Percentiles rank a stretch among this genome's conserved stretches.
These are phyloP conservation scores for Prostheceraeus crozeri DNA, from an alignment of 2,888 invertebrate species.

Conservation along the genomic window DNA sequence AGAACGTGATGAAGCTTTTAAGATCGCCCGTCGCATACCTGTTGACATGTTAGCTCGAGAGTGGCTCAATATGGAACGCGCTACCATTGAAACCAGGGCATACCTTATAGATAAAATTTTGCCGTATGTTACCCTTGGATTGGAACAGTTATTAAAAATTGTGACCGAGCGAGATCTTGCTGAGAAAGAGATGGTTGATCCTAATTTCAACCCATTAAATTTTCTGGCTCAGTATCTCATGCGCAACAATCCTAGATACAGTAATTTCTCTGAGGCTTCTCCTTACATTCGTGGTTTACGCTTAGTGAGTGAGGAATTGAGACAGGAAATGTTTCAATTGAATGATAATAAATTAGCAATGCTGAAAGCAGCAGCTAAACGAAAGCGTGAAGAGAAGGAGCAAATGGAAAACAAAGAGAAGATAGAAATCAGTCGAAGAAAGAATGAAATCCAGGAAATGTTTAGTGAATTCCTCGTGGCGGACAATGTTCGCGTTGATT, in stretches of 20 bases:
- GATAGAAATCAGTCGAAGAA: too few relatives aligned
- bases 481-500: not conserved
- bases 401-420: too few relatives aligned
- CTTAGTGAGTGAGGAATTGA: conserved; percentile 49
- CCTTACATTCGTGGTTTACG: conserved; percentile 54
- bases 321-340: conserved; percentile 51
- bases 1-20: conserved; percentile 47
- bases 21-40: conserved; percentile 52
- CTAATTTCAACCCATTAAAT: conserved; percentile 57
- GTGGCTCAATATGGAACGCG: conserved; percentile 49
- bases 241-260: conserved; percentile 56
- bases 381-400: conserved; percentile 51
- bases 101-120: conserved; percentile 54
- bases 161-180: conserved; percentile 50
- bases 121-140: conserved; percentile 54
- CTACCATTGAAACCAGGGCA: conserved; percentile 50
- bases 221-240: conserved; percentile 55
- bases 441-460: too few relatives aligned
- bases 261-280: conserved; percentile 56
- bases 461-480: conserved; percentile 2
- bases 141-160: conserved; percentile 55
- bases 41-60: conserved; percentile 52
- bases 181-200: conserved; percentile 43
- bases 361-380: conserved; percentile 52
- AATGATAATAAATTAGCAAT: conserved; percentile 55